Percentiles rank a stretch among this genome's conserved stretches.
Conservation (phyloP, 1,140 invertebrate species). For the Saxidomus purpurata region DNA sequence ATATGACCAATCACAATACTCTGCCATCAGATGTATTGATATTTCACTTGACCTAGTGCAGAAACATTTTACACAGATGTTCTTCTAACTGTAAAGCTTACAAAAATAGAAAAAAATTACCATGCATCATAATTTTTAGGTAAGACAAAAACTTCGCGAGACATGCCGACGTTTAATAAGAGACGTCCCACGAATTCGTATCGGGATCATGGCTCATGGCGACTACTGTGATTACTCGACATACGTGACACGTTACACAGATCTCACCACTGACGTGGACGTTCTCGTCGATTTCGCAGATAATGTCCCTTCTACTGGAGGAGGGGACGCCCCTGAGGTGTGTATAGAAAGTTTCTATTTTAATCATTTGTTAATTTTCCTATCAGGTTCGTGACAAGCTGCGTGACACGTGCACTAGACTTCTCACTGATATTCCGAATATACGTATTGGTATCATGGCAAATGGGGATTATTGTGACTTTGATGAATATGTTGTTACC, state of each 20-base stretch:
- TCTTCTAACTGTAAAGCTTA: too few species aligned
- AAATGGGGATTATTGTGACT: conserved; percentile 84
- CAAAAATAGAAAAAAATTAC: too few species aligned
- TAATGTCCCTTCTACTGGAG: conserved; percentile 74
- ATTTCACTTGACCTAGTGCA: too few species aligned
- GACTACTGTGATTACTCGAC: conserved; percentile 80
- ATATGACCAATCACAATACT: too few species aligned
- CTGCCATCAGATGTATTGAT: too few species aligned
- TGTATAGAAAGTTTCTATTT: not conserved
- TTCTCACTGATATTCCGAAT: conserved; percentile 80
- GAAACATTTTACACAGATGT: too few species aligned
- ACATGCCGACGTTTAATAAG: conserved; percentile 77
- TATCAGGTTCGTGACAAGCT: conserved; percentile 80
- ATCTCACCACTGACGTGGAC: conserved; percentile 82
- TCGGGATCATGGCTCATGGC: conserved; percentile 82
- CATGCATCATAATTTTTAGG: too few species aligned
- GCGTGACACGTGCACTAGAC: conserved; percentile 75
- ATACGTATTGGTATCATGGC: conserved; percentile 83
- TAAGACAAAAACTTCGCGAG: conserved; percentile 76
- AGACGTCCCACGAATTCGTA: conserved; percentile 82
- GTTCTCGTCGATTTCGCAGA: conserved; percentile 75
- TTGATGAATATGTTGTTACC: conserved; percentile 75
- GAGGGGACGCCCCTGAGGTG: conserved; percentile 82
- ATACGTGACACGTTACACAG: conserved; percentile 77
- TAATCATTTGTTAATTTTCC: not conserved